Evolutionary conservation across 2,797 vertebrate species (phyloP).

Genomic region (Alcedo atthis): DNA sequence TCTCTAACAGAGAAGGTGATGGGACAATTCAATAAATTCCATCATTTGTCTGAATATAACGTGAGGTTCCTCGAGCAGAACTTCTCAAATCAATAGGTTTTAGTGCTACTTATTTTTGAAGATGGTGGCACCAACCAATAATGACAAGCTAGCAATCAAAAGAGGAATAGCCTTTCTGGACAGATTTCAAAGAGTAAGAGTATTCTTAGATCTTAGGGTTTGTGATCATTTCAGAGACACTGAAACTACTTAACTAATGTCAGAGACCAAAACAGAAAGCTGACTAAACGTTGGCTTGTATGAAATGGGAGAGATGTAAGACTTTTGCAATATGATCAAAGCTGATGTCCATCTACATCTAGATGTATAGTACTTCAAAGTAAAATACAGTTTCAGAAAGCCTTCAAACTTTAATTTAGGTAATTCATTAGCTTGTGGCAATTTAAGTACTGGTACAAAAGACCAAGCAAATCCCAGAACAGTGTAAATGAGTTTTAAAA

Average conservation of each 20-base stretch:
- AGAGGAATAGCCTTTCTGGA: constrained; percentile 54
- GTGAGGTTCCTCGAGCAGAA: not conserved
- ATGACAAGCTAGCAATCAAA: constrained; percentile 30
- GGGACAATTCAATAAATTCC: not conserved
- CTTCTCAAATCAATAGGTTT: constrained; percentile 15
- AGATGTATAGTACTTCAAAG: not conserved
- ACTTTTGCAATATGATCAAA: not conserved
- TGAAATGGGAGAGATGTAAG: not conserved
- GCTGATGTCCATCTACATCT: not conserved
- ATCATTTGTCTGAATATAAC: constrained; percentile 12
- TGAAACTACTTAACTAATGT: not conserved
- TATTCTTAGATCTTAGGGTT: not conserved
- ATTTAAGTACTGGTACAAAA: not conserved
- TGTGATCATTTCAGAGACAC: not conserved
- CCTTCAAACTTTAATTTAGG: not conserved
- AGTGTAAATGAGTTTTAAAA: not conserved
- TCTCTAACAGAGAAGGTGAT: not conserved
- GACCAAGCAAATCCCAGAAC: not conserved
- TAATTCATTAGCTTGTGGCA: not conserved
- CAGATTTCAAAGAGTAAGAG: constrained; percentile 8
- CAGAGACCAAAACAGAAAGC: not conserved
- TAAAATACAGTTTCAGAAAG: not conserved
- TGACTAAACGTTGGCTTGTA: not conserved
- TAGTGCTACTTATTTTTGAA: not conserved
- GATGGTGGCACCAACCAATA: not conserved